Evolutionary conservation across 2,888 invertebrate genomes (phyloP), one percentile per base, ranked within the genome.

Genomic region (Drosophila parthenogenetica): DNA sequence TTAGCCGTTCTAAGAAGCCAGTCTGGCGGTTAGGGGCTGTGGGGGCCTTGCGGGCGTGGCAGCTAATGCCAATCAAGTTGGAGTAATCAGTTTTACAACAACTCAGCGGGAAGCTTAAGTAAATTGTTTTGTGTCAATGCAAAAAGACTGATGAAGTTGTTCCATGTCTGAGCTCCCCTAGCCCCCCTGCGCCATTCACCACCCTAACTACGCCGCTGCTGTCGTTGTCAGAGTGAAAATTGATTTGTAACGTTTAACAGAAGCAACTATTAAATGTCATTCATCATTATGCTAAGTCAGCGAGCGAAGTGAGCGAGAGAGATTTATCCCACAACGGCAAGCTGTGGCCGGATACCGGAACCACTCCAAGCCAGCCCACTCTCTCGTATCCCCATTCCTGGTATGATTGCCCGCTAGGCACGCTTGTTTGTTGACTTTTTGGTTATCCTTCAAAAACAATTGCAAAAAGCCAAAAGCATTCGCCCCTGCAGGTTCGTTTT

Each of bases 251-350:
- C 84, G 76, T 89, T 89, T 89, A 88, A 71, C 76, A 65, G 58
- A 46, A 64, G 71, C 53, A 73, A 65, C 86, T 73, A 89, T 84
- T 81, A 87, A 87, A 84, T 87, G 83, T 89, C 83, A 84, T 84
- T 84, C 83, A 84, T 84, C 83, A 84, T 84, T 84, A 84, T 89
- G 89, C 88, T 81, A 89, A 83, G 83, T 83, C 83, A 87, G 63
- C 53, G 55, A 50, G 42, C 35, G 22, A 25, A 51, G 16, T 14
- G 29, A 25, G 16, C 42, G 46, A 11, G 10, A 45, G 19, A 35
- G 32, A 16, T n/a, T 25, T 29, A 43, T 19, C 3, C 29, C 25
- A 13, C 7, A 19, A 40, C 40, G 53, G 53, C 19, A 55, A 37
- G 39, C 37, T 65, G 58, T 63, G 62, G 68, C 66, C 85, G 89